Conservation (phyloP, 2,888 invertebrate genomes). For the Allygus modestus region DNA sequence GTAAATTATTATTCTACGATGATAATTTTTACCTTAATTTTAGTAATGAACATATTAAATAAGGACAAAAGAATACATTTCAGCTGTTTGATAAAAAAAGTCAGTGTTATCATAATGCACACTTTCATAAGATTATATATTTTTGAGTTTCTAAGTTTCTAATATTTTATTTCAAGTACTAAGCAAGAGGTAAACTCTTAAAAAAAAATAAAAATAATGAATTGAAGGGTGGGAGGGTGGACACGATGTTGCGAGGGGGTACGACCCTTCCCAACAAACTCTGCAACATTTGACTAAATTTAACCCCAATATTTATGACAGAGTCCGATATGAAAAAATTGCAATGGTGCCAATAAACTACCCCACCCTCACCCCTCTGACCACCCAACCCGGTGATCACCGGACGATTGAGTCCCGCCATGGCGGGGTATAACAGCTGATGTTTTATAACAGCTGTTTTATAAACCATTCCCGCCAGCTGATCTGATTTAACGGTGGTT, state of each 20-base stretch:
- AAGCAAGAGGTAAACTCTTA: too few relatives aligned
- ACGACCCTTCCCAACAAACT: background rate
- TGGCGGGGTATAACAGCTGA: background rate
- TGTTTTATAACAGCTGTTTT: slow-evolving; percentile 45
- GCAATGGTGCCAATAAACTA: slow-evolving; percentile 43
- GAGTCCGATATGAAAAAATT: slow-evolving; percentile 29
- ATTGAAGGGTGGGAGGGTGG: background rate
- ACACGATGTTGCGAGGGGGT: background rate
- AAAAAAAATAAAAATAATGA: too few relatives aligned
- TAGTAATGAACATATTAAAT: too few relatives aligned
- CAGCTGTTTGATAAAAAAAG: too few relatives aligned
- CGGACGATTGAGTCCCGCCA: slow-evolving; percentile 25
- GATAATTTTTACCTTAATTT: too few relatives aligned
- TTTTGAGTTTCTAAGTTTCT: too few relatives aligned
- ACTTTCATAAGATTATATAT: too few relatives aligned
- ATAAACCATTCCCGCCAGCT: slow-evolving; percentile 28
- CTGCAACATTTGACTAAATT: slow-evolving; percentile 41
- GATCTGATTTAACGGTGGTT: slow-evolving; percentile 1
- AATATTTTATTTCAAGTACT: too few relatives aligned
- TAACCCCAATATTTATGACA: slow-evolving; percentile 41
- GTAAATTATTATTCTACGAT: too few relatives aligned
- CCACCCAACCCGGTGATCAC: background rate
- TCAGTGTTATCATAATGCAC: too few relatives aligned
- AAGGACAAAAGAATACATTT: too few relatives aligned
- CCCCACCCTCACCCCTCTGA: background rate